A percentile compares a stretch with the other conserved stretches of the same genome.
Conservation (phyloP, 2,888 invertebrate species). For the Hermodice carunculata region DNA sequence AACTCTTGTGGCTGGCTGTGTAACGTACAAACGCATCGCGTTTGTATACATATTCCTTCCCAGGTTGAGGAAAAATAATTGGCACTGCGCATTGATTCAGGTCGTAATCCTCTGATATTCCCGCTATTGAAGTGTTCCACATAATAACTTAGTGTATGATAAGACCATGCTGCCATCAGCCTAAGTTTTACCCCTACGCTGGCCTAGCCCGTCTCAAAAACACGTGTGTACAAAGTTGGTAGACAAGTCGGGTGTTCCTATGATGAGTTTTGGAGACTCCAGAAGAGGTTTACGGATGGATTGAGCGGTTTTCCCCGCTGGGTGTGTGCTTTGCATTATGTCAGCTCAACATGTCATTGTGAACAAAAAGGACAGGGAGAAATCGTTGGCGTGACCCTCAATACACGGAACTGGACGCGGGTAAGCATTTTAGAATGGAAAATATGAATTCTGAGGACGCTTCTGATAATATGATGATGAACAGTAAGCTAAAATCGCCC, state of each 20-base stretch:
- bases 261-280: constrained; percentile 17
- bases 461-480: constrained; percentile 42
- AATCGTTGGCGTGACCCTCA: constrained; percentile 36
- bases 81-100: constrained; percentile 60
- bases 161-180: constrained; percentile 68
- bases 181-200: constrained; percentile 58
- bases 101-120: constrained; percentile 63
- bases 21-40: too few species aligned
- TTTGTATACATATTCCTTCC: too few species aligned
- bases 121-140: constrained; percentile 68
- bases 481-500: constrained; percentile 54
- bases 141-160: constrained; percentile 67
- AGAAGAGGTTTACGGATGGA: constrained; percentile 25
- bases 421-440: constrained; percentile 49
- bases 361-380: constrained; percentile 49
- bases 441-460: constrained; percentile 39
- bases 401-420: constrained; percentile 22
- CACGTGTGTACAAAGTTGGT: constrained; percentile 53
- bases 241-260: constrained; percentile 25
- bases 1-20: constrained; percentile 4
- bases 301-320: constrained; percentile 42
- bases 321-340: constrained; percentile 53
- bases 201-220: constrained; percentile 48
- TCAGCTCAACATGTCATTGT: constrained; percentile 50
- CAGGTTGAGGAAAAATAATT: too few species aligned